Base-by-base conservation (phyloP, 2,888 invertebrate species). In the Ectemnius lituratus region DNA sequence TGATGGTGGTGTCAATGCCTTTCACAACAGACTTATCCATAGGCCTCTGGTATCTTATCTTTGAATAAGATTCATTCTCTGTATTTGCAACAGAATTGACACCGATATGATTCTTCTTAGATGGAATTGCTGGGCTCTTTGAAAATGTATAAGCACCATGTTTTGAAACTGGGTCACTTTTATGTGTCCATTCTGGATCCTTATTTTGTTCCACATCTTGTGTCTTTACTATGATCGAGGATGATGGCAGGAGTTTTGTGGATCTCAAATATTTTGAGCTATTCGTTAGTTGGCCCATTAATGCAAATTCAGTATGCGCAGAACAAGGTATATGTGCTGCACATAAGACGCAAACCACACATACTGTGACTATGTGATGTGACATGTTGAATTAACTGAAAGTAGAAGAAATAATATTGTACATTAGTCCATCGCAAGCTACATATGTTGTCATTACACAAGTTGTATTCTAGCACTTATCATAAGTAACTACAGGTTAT, bases 291-390 rank as follows among this genome's bases (percentile, higher is more conserved):
- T 68, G 65, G 18, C 61, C 62, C 2, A 59, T 16, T 27, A 73
- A 68, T 1, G 86, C 81, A 13, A 89, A 83, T 81, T 93, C 93
- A 62, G 94, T 92, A 86, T 96, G 96, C 1, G 96, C 95, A 61
- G 94, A 94, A 87, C 96, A 96, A 0, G 95, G 95, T 49, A 93
- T 92, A 86, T 96, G 96, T 13, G 96, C 94, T 1, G 96, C 95
- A 86, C 96, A 96, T 0, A 96, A 91, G 62, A 96, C 92, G 87
- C 96, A 96, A 84, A 96, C 95, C 91, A 96, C 95, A 88, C 96
- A 96, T n/a, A 96, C 96, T 14, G 95, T 95, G 83, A 96, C 94
- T 71, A 96, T 92, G 86, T 94, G 94, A 83, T 94, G 92, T 79
- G 93, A 93, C 94, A 90, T 88, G 16, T 52, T 52, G 14, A 16